Base-by-base conservation (phyloP, 1,140 invertebrate genomes). In the Zaprionus camerounensis region DNA sequence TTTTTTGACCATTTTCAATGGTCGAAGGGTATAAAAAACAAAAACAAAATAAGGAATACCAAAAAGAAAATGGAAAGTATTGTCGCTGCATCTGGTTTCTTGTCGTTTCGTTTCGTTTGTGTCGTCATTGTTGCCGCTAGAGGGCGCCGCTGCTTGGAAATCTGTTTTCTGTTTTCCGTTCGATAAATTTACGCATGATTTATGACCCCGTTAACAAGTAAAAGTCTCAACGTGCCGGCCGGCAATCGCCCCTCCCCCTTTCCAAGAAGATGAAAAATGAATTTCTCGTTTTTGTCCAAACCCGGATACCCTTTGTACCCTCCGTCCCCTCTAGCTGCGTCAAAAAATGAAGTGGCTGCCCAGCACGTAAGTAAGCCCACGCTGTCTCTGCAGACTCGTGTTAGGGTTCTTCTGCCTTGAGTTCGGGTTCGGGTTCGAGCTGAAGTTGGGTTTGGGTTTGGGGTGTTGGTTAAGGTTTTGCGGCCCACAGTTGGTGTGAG, bases 171-270 rank as follows among this genome's bases (percentile, higher is more conserved):
- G 85, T 90, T 88, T 88, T 90, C 78, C 85, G 78, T 88, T 84
- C 85, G 85, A 88, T 88, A 88, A 90, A 90, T 88, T 88, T 82
- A 88, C 85, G 85, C 85, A 88, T 88, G 85, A 88, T 88, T 88
- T 88, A 88, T 88, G 85, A 88, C 85, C 79, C 84, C 85, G 85
- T 88, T 90, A 88, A 88, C 81, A 88, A 88, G 85, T 85, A 88
- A 84, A 81, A 88, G 85, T 90, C 85, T 90, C 69, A 90, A 88
- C 82, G 75, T 90, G 81, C 78, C 31, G 62, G 46, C 49, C 17
- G 46, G 46, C 31, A 28, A 6, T 6, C 51, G 15, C 71, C 58
- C 61, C 58, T 34, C 61, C 71, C 67, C 67, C 78, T 68, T 62
- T 55, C 68, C 61, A 38, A 75, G 57, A 85, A 90, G 79, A 85